Conservation (phyloP, 2,888 invertebrate species). For the Tortrix viridana region DNA sequence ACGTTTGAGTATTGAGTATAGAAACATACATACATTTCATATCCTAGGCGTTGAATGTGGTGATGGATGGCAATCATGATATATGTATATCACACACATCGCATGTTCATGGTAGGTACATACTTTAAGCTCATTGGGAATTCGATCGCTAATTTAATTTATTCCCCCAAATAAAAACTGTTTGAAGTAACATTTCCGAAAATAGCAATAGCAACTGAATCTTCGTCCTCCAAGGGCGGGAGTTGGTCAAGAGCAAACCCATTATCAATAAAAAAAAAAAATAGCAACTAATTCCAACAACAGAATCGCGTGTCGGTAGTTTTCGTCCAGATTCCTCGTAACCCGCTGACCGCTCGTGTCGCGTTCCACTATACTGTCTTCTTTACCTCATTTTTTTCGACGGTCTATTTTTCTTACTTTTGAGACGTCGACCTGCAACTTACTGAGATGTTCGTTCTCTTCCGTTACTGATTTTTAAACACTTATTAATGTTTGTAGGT, state of each 20-base stretch:
- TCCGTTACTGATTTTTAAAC: slow-evolving; percentile 31
- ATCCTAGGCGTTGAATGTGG: slow-evolving; percentile 12
- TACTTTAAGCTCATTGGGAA: no score
- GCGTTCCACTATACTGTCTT: slow-evolving; percentile 48
- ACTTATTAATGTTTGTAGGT: slow-evolving; percentile 37
- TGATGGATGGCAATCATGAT: neutral
- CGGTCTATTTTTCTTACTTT: slow-evolving; percentile 44
- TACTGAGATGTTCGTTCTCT: slow-evolving; percentile 7
- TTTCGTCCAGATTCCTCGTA: slow-evolving; percentile 54
- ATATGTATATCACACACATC: neutral
- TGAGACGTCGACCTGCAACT: slow-evolving; percentile 18
- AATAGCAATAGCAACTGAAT: no score
- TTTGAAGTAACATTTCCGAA: no score
- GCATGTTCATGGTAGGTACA: no score
- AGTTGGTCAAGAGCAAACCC: no score
- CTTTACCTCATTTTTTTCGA: slow-evolving; percentile 67
- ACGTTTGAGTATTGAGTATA: no score
- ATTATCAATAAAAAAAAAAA: no score
- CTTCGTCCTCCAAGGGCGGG: no score
- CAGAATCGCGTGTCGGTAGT: slow-evolving; percentile 16
- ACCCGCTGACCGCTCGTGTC: slow-evolving; percentile 61
- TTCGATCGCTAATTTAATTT: no score
- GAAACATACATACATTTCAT: slow-evolving; percentile 25
- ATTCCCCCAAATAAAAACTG: no score
- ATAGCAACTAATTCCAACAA: neutral